Conservation (phyloP, 37 sponge, comb jelly and placozoan species). For the Oopsacas minuta region DNA sequence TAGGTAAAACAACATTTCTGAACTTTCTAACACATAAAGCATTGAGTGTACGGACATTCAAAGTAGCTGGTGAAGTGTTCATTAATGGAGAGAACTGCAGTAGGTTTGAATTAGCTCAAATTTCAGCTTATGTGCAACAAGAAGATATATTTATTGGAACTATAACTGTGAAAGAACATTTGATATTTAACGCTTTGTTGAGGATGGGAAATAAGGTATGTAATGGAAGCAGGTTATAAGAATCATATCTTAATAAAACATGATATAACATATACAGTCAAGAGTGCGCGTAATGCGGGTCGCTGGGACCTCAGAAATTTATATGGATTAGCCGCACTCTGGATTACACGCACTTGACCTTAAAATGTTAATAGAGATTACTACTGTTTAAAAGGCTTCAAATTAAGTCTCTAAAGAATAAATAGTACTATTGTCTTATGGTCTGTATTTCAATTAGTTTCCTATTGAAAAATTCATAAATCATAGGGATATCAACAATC, state of each 20-base stretch:
- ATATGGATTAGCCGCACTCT: no score
- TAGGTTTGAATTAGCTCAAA: not conserved
- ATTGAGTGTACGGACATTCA: not conserved
- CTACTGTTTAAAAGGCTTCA: no score
- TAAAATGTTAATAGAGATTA: no score
- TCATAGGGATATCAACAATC: no score
- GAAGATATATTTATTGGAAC: slow-evolving; percentile 44
- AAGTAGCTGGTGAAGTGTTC: not conserved
- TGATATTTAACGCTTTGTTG: slow-evolving; percentile 26
- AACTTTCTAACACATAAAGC: not conserved
- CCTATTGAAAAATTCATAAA: no score
- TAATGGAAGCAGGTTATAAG: no score
- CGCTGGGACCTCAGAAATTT: no score
- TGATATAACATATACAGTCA: not conserved
- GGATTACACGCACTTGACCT: no score
- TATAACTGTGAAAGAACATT: slow-evolving; percentile 33
- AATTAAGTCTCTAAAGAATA: no score
- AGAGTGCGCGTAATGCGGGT: no score
- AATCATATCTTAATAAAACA: not conserved
- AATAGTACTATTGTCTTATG: no score
- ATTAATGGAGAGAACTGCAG: not conserved
- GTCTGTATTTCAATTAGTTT: no score
- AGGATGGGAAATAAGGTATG: not conserved
- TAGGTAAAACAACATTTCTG: not conserved
- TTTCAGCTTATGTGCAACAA: slow-evolving; percentile 47